These are phyloP conservation scores for Benthosema pterotum DNA, from an alignment of 2,797 vertebrate species.

Conservation along the genomic window DNA sequence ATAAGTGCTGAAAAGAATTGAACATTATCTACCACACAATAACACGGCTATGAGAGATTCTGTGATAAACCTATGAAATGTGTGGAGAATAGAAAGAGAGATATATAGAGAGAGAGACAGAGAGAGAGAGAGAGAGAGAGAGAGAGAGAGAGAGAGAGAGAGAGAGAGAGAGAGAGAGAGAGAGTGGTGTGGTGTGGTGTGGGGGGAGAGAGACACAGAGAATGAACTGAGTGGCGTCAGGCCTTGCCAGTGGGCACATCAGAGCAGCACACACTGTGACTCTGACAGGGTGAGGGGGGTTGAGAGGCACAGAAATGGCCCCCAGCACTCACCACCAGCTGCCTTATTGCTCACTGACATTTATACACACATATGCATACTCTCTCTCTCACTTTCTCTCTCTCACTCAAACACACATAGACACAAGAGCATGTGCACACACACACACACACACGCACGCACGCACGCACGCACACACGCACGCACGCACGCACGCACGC, in stretches of 20 bases:
- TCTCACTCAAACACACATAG: constrained; percentile 7
- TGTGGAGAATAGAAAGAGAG: no score
- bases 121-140: constrained; percentile 50
- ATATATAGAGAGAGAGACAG: constrained; percentile 39
- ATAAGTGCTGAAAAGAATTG: constrained; percentile 43
- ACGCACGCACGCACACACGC: constrained; percentile 3
- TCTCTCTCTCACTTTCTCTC: constrained; percentile 28
- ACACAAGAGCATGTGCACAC: no score
- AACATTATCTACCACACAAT: constrained; percentile 58
- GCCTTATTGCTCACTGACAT: constrained; percentile 81
- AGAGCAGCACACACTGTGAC: constrained; percentile 79
- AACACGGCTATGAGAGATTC: constrained; percentile 12
- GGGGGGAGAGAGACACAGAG: constrained; percentile 54
- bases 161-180: constrained; percentile 44
- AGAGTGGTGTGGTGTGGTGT: no score
- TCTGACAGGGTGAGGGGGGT: constrained; percentile 74
- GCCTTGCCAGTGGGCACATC: constrained; percentile 81
- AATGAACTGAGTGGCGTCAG: constrained; percentile 54
- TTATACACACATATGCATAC: constrained; percentile 64
- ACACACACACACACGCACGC: constrained; percentile 2
- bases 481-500: constrained; percentile 8
- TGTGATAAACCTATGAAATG: no score
- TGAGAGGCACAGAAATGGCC: constrained; percentile 70
- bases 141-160: constrained; percentile 28
- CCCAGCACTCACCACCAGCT: constrained; percentile 79